Base-by-base conservation (phyloP, 2,797 vertebrate species). In the Scyliorhinus canicula region DNA sequence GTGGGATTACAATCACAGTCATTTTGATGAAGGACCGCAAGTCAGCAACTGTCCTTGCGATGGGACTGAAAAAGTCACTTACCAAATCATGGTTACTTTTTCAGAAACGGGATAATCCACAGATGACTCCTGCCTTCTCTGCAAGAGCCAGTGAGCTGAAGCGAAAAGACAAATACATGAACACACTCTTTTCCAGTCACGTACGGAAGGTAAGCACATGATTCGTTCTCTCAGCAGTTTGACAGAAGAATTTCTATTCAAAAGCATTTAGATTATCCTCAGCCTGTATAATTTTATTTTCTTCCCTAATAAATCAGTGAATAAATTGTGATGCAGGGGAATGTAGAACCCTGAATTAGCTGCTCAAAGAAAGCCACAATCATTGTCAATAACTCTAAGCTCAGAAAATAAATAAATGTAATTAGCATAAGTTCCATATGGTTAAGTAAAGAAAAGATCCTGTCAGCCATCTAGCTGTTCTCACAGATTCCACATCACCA, bases 151-250 rank as follows among this genome's bases (percentile, higher is more conserved):
- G 98, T 90, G 98, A 99, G 95, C 97, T 99, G 96, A 98, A 99
- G 96, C 97, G 99, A 35, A 99, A 98, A 95, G 99, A 99, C 97
- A 99, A 99, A 95, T 99, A 99, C 97, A 99, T 99, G 99, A 98
- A 97, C 0, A 93, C 99, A n/a, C 98, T 99, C 95, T 99, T 99
- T 96, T 99, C 99, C 95, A 98, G 98, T 96, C 98, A 98, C 0
- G 99, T 99, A 82, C 98, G 99, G 95, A 99, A 99, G 98, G 99
- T 99, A 97, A 96, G 50, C 7, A 19, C 21, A 40, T 90, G 35
- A 40, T 63, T 90, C 63, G 19, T 9, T 24, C 35, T n/a, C 31
- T 63, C 19, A 21, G n/a, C 57, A 63, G 19, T 8, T 91, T 65
- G 57, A 63, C 21, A 26, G 40, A 60, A 50, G 55, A 9, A 63